These are phyloP conservation scores for Notechis scutatus DNA, from an alignment of 2,113 vertebrate species.

Conservation along the genomic window DNA sequence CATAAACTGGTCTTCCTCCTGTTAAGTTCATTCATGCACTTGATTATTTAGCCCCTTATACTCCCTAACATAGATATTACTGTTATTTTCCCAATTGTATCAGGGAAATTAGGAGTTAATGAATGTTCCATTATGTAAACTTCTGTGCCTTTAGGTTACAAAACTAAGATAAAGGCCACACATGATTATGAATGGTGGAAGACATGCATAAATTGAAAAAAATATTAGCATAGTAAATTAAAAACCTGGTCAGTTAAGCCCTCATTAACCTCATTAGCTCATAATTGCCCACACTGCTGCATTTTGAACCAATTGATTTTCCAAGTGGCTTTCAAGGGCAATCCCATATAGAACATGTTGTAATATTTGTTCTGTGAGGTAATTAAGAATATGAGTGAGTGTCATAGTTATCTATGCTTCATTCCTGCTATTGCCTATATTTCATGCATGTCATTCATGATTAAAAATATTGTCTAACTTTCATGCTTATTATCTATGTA, in stretches of 20 bases:
- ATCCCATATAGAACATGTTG: not conserved
- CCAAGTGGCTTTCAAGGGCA: not conserved
- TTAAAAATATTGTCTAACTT: not conserved
- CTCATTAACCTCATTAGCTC: not conserved
- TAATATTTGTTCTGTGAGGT: not conserved
- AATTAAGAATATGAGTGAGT: not conserved
- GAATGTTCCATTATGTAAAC: not conserved
- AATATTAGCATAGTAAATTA: not conserved
- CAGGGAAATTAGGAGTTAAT: not conserved
- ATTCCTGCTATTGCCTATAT: not conserved
- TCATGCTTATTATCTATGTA: not conserved
- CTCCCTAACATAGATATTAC: not conserved
- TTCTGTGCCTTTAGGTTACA: slow-evolving; percentile 28
- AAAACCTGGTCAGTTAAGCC: not conserved
- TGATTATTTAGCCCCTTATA: not conserved
- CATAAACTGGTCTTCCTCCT: not conserved
- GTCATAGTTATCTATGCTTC: not conserved
- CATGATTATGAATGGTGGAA: slow-evolving; percentile 17
- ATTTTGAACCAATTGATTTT: not conserved
- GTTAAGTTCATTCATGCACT: not conserved
- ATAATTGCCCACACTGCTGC: not conserved
- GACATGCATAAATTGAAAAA: not conserved
- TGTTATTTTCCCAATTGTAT: not conserved
- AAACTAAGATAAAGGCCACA: not conserved
- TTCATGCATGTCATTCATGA: not conserved